phyloP scores from a whole-genome alignment of 2,113 vertebrate species.

The Columbina picui region DNA sequence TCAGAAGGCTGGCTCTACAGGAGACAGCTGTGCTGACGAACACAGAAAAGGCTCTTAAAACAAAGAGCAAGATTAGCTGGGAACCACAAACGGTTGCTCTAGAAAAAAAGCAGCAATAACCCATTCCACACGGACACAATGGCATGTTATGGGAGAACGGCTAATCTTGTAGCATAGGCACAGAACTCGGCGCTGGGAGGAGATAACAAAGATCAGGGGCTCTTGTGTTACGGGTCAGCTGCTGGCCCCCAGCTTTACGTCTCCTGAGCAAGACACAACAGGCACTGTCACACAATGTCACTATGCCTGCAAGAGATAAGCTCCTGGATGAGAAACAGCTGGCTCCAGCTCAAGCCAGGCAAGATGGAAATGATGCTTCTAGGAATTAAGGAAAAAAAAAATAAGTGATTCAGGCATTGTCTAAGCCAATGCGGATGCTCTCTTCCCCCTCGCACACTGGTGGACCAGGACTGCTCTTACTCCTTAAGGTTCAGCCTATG shows the following conservation, averaged over 20 bases:
- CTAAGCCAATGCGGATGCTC: neutral
- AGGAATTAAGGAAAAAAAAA: neutral
- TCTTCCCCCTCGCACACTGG: neutral
- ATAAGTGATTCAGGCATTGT: neutral
- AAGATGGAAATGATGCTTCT: conserved; percentile 46
- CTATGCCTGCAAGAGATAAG: conserved; percentile 41
- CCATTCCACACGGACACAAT: neutral
- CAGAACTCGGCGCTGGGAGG: neutral
- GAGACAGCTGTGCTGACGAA: neutral
- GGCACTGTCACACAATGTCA: neutral
- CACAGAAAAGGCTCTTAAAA: neutral
- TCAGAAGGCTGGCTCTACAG: neutral
- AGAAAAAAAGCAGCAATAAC: neutral
- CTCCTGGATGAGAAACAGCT: neutral
- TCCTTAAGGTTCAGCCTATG: neutral
- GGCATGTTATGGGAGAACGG: neutral
- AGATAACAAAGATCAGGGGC: conserved; percentile 5
- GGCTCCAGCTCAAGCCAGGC: conserved; percentile 14
- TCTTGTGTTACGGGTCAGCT: neutral
- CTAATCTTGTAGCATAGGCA: conserved; percentile 17
- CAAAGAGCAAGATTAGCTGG: neutral
- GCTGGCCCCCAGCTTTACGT: neutral
- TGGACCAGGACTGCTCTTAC: accelerated
- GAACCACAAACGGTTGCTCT: neutral
- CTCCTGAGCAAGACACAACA: conserved; percentile 3